Base-by-base conservation (phyloP, 2,113 vertebrate genomes). In the Pipa parva region DNA sequence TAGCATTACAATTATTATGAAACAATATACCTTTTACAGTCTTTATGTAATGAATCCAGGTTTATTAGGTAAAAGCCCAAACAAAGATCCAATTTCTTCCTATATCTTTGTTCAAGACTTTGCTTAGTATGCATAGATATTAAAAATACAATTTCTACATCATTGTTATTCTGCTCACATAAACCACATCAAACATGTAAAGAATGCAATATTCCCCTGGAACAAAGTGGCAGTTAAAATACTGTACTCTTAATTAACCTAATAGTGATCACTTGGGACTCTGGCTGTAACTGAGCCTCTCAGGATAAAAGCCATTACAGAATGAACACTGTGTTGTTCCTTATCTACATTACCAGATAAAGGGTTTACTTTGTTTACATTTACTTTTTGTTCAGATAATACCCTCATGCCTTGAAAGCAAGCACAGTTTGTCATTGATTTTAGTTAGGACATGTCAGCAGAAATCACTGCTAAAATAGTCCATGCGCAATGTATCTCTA, bases 351-450 rank as follows among this genome's bases (percentile, higher is more conserved):
- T 60, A 33, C 28, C 65, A 59, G 65, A 51, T 60, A 60, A 60
- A 21, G 31, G 42, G 28, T 59, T 68, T 49, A 59, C 18, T 37
- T 37, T 68, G 57, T 60, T 59, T 59, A 28, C 46, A 27, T 36
- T 59, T 51, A 39, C 65, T 52, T 68, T 59, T 59, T 31, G 15
- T 58, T 59, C 28, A 51, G 55, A 68, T 59, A 59, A 51, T 51
- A 27, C 31, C 31, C 8, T 59, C 56, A 52, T 59, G 37, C 60
- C 56, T 59, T 24, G 10, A 52, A 25, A 51, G 33, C 5, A 60
- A 68, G 60, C 31, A 60, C 59, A 27, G 33, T 51, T 60, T 68
- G 56, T 60, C 46, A 68, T 68, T 60, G 56, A 68, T 60, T 59
- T 68, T 59, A 27, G 56, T 5, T 26, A 49, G 29, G 46, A 26